Evolutionary conservation across 2,888 invertebrate species (phyloP).

Genomic region (Leptopilina myrica): DNA sequence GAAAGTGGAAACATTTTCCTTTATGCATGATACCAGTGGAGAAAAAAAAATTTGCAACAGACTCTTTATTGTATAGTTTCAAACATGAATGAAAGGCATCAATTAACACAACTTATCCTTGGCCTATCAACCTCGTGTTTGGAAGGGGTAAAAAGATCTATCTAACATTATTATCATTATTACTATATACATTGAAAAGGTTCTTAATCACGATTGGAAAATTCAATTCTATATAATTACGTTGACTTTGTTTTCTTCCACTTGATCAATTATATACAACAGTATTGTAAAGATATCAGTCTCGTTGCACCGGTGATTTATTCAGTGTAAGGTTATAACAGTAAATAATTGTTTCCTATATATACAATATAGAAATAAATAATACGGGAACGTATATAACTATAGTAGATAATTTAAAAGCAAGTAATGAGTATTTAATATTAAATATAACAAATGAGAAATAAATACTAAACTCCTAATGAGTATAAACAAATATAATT

Average conservation of each 20-base stretch:
- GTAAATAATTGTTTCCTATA: no score
- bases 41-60: background rate
- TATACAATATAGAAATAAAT: no score
- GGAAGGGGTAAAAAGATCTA: no score
- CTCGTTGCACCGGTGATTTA: no score
- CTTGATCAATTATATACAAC: background rate
- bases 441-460: no score
- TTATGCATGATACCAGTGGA: background rate
- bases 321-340: no score
- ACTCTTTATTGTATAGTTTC: background rate
- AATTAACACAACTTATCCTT: slow-evolving; percentile 35
- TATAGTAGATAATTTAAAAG: no score
- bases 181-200: background rate
- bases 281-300: no score
- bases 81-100: slow-evolving; percentile 30
- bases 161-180: background rate
- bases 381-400: no score
- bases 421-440: no score
- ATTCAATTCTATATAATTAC: background rate
- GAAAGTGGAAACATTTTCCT: background rate
- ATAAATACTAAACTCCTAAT: no score
- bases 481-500: no score
- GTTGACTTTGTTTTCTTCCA: background rate
- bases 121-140: slow-evolving; percentile 3
- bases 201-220: background rate